Evolutionary conservation across 2,888 invertebrate species (phyloP).

Genomic region (Caenorhabditis angaria): DNA sequence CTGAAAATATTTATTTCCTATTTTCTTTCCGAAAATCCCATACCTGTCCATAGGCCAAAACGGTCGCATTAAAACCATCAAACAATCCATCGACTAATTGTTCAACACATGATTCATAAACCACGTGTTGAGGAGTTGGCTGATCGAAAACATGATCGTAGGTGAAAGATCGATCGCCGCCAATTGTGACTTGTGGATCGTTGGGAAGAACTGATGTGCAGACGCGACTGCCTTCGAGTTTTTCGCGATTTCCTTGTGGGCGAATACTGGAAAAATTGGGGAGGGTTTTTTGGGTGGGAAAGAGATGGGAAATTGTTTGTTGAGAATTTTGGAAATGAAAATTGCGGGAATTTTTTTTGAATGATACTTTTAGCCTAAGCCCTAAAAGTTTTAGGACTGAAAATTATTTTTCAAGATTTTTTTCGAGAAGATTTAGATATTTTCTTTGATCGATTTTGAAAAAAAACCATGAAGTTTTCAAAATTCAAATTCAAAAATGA

Average conservation of each 20-base stretch:
- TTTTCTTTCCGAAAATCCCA: neutral
- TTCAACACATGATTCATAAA: slow-evolving; percentile 86
- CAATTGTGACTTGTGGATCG: slow-evolving; percentile 84
- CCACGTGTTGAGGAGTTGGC: slow-evolving; percentile 78
- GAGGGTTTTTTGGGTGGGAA: neutral
- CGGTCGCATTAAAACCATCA: slow-evolving; percentile 96
- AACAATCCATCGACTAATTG: slow-evolving; percentile 89
- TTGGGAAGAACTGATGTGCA: slow-evolving; percentile 89
- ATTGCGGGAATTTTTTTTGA: too few relatives aligned
- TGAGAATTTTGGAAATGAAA: too few relatives aligned
- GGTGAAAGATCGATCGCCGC: slow-evolving; percentile 73
- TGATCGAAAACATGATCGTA: slow-evolving; percentile 95
- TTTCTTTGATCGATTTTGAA: too few relatives aligned
- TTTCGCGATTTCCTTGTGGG: slow-evolving; percentile 89
- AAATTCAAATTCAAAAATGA: too few relatives aligned
- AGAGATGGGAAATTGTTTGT: too few relatives aligned
- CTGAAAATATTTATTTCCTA: slow-evolving; percentile 96
- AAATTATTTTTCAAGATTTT: too few relatives aligned
- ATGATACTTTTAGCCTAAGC: too few relatives aligned
- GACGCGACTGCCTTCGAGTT: slow-evolving; percentile 91
- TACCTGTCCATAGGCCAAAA: slow-evolving; percentile 95
- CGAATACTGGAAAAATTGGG: slow-evolving; percentile 83
- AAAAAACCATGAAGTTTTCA: too few relatives aligned
- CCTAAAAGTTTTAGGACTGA: too few relatives aligned
- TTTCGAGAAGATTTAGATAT: neutral